Evolutionary conservation across 2,888 invertebrate species (phyloP).

Genomic region (Epinotia bilunana): DNA sequence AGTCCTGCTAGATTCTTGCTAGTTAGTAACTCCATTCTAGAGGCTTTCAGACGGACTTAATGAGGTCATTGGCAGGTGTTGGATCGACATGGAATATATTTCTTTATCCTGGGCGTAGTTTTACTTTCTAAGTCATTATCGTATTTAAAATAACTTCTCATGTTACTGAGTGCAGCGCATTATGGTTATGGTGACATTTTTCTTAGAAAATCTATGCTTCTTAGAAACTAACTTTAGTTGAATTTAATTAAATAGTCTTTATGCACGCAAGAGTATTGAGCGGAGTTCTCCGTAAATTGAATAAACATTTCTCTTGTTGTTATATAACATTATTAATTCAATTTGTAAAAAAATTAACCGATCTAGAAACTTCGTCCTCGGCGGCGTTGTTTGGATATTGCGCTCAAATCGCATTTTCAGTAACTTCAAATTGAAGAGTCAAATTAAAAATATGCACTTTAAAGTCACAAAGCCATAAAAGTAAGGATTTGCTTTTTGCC

Average conservation of each 20-base stretch:
- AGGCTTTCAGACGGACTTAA: neutral
- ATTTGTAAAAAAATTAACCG: neutral
- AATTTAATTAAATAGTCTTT: neutral
- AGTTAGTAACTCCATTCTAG: neutral
- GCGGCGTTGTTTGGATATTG: neutral
- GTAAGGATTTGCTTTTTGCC: neutral
- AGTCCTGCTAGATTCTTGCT: neutral
- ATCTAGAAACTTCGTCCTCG: conserved; percentile 1
- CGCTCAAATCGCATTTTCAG: neutral
- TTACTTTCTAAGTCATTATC: too few relatives aligned
- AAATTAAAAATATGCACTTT: neutral
- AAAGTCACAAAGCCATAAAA: neutral
- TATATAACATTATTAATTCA: conserved; percentile 6
- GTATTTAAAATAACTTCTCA: too few relatives aligned
- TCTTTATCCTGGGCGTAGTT: too few relatives aligned
- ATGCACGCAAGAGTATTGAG: neutral
- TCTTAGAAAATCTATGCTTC: neutral
- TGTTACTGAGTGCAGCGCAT: neutral
- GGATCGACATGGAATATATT: too few relatives aligned
- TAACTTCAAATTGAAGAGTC: neutral
- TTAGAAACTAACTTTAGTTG: neutral
- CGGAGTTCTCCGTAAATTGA: neutral
- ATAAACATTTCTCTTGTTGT: neutral
- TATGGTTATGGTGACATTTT: neutral
- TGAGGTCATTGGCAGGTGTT: neutral